Base-by-base conservation (phyloP, 2,797 vertebrate species). In the Xenopus petersii region DNA sequence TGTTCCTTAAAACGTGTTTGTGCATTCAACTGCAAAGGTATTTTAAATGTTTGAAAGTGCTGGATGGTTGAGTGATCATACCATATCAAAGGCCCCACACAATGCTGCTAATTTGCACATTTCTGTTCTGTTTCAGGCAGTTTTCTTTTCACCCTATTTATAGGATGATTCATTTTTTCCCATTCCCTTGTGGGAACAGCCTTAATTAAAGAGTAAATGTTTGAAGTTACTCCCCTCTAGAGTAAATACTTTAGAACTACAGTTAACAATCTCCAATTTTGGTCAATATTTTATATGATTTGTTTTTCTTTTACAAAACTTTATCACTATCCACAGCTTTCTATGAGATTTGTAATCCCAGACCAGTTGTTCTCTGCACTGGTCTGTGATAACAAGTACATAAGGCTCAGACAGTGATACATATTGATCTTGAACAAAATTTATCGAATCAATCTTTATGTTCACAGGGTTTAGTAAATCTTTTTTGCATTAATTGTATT, bases 151-250 rank as follows among this genome's bases (percentile, higher is more conserved):
- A 21, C 26, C 6, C 47, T 49, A 5, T 33, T 62, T 62, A 12
- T 30, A 33, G 21, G n/a, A 9, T 12, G 59, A 66, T 58, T 6
- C 6, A 30, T 11, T 64, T 63, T 5, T n/a, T 16, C 64, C 24
- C 70, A 30, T 16, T 46, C 11, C 11, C 33, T 30, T 30, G 26
- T 64, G 21, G 46, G 61, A 58, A 58, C 12, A 70, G 47, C 64
- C n/a, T 12, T 70, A 73, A 73, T 69, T 73, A 79, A 78, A 72
- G 30, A 64, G 67, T 67, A 54, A 42, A 61, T 79, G 64, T 63
- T 67, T 74, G 76, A 68, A 70, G n/a, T 79, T 64, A 79, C 71
- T 79, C 71, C 76, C 76, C 76, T 79, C 76, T 79, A 79, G 71
- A 79, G 76, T 79, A 67, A 79, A 79, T 67, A 64, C 54, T 21